Evolutionary conservation across 2,888 invertebrate species (phyloP).

Genomic region (Elegia similella): DNA sequence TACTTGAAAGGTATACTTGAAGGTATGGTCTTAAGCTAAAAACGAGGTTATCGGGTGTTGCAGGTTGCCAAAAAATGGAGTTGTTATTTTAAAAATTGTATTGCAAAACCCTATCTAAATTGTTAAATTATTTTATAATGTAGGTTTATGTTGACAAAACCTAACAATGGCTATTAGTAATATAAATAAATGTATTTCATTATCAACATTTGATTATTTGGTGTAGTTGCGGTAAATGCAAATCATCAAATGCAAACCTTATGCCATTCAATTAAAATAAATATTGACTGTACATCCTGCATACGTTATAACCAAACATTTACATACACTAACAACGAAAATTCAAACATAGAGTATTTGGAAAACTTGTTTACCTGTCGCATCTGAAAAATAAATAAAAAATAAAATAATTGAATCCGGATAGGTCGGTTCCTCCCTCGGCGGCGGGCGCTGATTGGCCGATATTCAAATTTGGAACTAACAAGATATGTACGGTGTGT

Average conservation of each 20-base stretch:
- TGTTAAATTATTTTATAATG: no score
- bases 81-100: no score
- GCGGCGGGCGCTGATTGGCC: conserved; percentile 73
- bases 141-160: no score
- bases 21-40: no score
- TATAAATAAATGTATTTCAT: no score
- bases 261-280: background rate
- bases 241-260: conserved; percentile 6
- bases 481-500: conserved; percentile 63
- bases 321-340: conserved; percentile 10
- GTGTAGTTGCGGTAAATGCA: no score
- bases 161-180: no score
- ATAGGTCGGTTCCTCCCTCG: conserved; percentile 51
- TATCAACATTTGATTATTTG: no score
- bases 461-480: conserved; percentile 76
- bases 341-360: background rate
- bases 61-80: no score
- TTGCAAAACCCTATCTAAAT: no score
- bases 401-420: conserved; percentile 61
- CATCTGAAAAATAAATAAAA: conserved; percentile 36
- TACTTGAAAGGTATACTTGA: no score
- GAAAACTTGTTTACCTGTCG: conserved; percentile 9
- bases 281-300: conserved; percentile 2
- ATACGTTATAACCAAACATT: conserved; percentile 8
- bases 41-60: no score